A percentile compares a stretch with the other conserved stretches of the same genome.
Evolutionary conservation across 92 coral and sea anemone species (phyloP).

Genomic region (Heliopora coerulea): DNA sequence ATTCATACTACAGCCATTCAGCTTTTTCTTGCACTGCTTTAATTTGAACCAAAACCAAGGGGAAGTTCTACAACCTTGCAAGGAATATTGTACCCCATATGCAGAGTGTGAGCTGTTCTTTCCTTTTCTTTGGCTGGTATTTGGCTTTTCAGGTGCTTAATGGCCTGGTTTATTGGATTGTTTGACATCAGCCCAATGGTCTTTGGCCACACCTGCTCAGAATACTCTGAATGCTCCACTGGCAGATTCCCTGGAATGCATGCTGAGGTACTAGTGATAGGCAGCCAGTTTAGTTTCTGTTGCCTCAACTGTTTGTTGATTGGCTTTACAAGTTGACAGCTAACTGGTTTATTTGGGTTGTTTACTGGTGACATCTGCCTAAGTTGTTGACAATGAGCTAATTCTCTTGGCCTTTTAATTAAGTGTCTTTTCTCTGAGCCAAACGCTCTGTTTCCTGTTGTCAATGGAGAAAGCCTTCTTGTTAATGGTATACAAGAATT

Average conservation of each 20-base stretch:
- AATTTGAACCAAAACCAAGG: not conserved
- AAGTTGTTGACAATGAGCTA: not conserved
- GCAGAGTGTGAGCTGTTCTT: not conserved
- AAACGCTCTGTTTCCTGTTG: not conserved
- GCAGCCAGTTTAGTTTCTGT: constrained; percentile 81
- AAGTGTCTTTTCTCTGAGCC: not conserved
- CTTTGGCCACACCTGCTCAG: constrained; percentile 6
- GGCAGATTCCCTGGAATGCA: not conserved
- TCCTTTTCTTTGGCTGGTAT: not conserved
- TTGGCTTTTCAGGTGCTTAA: constrained; percentile 5
- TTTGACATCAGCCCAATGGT: not conserved
- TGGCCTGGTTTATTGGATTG: constrained; percentile 8
- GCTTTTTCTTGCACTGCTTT: not conserved
- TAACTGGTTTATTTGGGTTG: not conserved
- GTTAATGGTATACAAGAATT: not conserved
- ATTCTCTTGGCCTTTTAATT: not conserved
- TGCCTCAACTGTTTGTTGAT: not conserved
- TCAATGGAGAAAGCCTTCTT: not conserved
- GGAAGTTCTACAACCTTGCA: not conserved
- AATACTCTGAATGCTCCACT: not conserved
- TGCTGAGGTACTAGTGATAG: constrained; percentile 80
- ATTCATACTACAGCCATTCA: not conserved
- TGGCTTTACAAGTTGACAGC: not conserved
- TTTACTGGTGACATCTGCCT: constrained; percentile 9
- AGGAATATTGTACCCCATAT: not conserved